These are phyloP conservation scores for Halcyon malimbica DNA, from an alignment of 2,113 vertebrate species.

Conservation along the genomic window DNA sequence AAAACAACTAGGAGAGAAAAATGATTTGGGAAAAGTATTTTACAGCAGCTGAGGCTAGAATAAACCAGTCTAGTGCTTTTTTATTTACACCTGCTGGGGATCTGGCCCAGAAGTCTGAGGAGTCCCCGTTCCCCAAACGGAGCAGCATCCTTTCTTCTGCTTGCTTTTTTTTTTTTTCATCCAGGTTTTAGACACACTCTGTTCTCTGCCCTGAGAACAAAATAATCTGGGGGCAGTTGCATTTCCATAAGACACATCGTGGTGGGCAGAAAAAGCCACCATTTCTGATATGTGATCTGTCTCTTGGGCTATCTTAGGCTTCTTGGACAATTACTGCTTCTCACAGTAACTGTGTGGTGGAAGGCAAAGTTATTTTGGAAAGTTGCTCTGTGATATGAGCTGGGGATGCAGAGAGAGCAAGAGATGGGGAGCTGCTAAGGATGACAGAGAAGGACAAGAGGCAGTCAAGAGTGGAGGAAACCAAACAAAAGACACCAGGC, in stretches of 20 bases:
- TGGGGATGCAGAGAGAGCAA: neutral
- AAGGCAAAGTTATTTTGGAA: neutral
- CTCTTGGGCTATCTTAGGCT: neutral
- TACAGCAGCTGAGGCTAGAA: neutral
- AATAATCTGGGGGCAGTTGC: neutral
- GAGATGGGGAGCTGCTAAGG: neutral
- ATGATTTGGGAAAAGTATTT: neutral
- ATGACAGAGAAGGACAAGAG: neutral
- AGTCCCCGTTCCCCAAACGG: neutral
- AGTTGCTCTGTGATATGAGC: neutral
- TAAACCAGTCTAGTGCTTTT: neutral
- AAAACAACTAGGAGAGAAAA: neutral
- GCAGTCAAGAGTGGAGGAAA: neutral
- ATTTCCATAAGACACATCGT: neutral
- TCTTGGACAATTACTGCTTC: neutral
- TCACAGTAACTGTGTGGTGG: neutral
- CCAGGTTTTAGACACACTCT: rapidly evolving
- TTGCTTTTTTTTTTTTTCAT: neutral
- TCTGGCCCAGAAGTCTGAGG: neutral
- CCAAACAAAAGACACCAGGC: neutral
- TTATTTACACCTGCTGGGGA: neutral
- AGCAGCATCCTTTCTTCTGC: neutral
- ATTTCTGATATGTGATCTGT: neutral
- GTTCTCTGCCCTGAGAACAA: neutral
- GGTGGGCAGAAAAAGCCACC: neutral